Base-by-base conservation (phyloP, 2,888 invertebrate species). In the Coleophora flavipennella region DNA sequence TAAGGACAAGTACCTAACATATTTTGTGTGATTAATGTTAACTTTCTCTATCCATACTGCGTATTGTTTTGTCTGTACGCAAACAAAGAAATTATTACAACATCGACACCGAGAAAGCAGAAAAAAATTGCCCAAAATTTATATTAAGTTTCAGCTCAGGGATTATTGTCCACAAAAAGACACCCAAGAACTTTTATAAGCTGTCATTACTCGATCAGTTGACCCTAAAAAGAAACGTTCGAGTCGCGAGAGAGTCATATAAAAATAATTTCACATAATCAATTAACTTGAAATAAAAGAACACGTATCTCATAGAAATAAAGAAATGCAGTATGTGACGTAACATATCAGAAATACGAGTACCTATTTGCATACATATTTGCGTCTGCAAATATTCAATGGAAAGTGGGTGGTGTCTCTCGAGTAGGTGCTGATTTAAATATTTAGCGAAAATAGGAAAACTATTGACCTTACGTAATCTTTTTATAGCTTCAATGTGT, bases 261-360 rank as follows among this genome's bases (percentile, higher is more conserved):
- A 47, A 41, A 44, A 45, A 44, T 43, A 49, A 53, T 56, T 57
- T 59, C 54, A 53, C 55, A 58, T 55, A n/a, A n/a, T 48, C 53
- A 57, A 57, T 58, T 49, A 52, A 48, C 45, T 48, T 42, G 39
- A 55, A 57, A 54, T 46, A 50, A 57, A 49, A n/a, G n/a, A 57
- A 53, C 49, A 50, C 28, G 31, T n/a, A 31, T 20, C 13, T 33
- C 20, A 27, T 34, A 38, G 29, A 29, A 31, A 25, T 20, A 20
- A 20, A 20, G 20, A 20, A 20, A 20, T 4, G 3, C 3, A 6
- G 3, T 20, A 20, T 20, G 6, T 20, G 20, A 20, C 20, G 20
- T 20, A 20, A 20, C 3, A 20, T 20, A 20, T 3, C 20, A 6
- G 6, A 20, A 6, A n/a, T n/a, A n/a, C n/a, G n/a, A n/a, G n/a